Evolutionary conservation across 1,140 invertebrate species (phyloP).

Genomic region (Brachionus rubens): DNA sequence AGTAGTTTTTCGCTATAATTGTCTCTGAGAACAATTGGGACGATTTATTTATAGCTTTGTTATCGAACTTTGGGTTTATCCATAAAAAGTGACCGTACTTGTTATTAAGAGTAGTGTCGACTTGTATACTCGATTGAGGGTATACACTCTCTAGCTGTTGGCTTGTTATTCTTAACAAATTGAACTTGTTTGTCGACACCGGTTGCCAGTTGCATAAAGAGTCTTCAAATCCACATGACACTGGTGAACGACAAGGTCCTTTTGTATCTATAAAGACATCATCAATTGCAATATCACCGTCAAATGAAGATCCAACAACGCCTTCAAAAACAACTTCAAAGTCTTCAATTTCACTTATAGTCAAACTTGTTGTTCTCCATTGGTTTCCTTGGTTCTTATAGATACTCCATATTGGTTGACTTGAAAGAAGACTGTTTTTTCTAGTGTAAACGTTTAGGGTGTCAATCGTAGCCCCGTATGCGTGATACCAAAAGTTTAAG

Average conservation of each 20-base stretch:
- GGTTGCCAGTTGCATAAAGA: conserved; percentile 48
- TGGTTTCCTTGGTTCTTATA: conserved; percentile 53
- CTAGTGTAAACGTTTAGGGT: conserved; percentile 53
- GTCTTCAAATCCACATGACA: conserved; percentile 50
- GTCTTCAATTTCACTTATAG: background rate
- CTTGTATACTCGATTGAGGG: background rate
- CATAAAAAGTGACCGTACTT: conserved; percentile 43
- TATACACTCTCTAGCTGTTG: background rate
- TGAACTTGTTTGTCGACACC: conserved; percentile 5
- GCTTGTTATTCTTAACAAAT: conserved; percentile 11
- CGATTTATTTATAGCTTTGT: background rate
- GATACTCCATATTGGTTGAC: conserved; percentile 50
- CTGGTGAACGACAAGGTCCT: conserved; percentile 46
- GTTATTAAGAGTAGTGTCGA: conserved; percentile 4
- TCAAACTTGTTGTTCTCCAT: conserved; percentile 50
- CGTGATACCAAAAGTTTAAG: conserved; percentile 52
- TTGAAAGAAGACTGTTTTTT: conserved; percentile 50
- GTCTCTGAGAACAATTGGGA: conserved; percentile 17
- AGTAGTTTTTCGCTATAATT: conserved; percentile 6
- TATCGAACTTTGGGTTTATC: conserved; percentile 17
- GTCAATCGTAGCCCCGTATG: conserved; percentile 51
- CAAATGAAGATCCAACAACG: conserved; percentile 66
- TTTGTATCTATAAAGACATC: conserved; percentile 61
- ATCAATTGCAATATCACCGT: conserved; percentile 72
- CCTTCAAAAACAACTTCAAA: conserved; percentile 9